Conservation (phyloP, 1,140 invertebrate species). For the Zaprionus vittiger region DNA sequence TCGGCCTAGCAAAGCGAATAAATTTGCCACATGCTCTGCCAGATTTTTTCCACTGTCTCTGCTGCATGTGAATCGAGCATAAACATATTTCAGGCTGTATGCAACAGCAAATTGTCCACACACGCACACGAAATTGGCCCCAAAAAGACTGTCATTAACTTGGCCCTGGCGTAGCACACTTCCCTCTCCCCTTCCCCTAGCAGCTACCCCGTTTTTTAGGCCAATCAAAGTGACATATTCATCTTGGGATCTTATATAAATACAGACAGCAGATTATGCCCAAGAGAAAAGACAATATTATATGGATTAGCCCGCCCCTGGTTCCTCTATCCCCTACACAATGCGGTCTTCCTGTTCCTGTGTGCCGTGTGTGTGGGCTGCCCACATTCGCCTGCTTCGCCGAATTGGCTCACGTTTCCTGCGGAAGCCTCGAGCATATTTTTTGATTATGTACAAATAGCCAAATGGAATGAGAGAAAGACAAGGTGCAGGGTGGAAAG, state of each 20-base stretch:
- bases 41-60: conserved; percentile 8
- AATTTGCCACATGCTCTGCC: conserved; percentile 62
- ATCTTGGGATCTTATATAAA: conserved; percentile 31
- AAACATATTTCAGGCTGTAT: conserved; percentile 63
- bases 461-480: conserved; percentile 5
- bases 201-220: conserved; percentile 32
- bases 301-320: conserved; percentile 1
- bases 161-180: conserved; percentile 16
- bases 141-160: conserved; percentile 55
- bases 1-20: conserved; percentile 53
- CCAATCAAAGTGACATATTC: conserved; percentile 52
- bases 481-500: not conserved
- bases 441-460: conserved; percentile 48
- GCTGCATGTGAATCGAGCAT: conserved; percentile 47
- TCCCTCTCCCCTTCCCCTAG: not conserved
- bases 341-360: not conserved
- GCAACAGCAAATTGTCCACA: conserved; percentile 52
- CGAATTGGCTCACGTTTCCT: conserved; percentile 26
- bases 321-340: too few relatives aligned
- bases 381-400: not conserved
- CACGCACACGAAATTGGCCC: conserved; percentile 35
- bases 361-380: not conserved
- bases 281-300: conserved; percentile 32
- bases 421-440: conserved; percentile 33
- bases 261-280: conserved; percentile 17